These are phyloP conservation scores for Plebejus argus DNA, from an alignment of 2,888 invertebrate species.

Conservation along the genomic window DNA sequence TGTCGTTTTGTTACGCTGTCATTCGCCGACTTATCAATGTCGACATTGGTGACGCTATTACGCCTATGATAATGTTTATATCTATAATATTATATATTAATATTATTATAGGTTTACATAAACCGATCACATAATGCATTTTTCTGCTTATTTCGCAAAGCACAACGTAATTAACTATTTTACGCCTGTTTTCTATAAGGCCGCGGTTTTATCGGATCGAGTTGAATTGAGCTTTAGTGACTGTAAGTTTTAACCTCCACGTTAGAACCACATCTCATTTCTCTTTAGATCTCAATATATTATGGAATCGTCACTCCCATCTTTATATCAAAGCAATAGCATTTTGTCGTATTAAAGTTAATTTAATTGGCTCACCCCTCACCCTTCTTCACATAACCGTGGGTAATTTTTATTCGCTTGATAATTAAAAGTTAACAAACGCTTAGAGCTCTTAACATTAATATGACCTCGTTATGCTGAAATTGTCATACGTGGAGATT, in stretches of 20 bases:
- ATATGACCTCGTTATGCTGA: constrained; percentile 1
- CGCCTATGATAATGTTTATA: no score
- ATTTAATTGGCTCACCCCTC: constrained; percentile 2
- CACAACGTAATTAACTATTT: no score
- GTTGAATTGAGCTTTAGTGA: no score
- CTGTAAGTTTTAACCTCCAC: no score
- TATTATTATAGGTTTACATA: no score
- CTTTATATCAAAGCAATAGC: background rate
- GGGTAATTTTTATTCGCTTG: constrained; percentile 8
- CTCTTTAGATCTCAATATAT: background rate
- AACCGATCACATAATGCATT: no score
- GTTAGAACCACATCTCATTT: no score
- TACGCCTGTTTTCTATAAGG: no score
- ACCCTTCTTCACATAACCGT: constrained; percentile 1
- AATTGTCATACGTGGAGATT: background rate
- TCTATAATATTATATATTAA: no score
- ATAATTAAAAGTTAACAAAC: constrained; percentile 14
- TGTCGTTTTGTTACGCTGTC: background rate
- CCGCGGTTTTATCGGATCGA: no score
- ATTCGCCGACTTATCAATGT: background rate
- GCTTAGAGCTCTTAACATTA: constrained; percentile 12
- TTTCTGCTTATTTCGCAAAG: no score
- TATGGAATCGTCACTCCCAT: background rate
- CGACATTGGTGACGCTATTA: background rate
- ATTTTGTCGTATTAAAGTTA: background rate